These are phyloP conservation scores for Larimichthys polyactis DNA, from an alignment of 2,113 vertebrate genomes.

Conservation along the genomic window DNA sequence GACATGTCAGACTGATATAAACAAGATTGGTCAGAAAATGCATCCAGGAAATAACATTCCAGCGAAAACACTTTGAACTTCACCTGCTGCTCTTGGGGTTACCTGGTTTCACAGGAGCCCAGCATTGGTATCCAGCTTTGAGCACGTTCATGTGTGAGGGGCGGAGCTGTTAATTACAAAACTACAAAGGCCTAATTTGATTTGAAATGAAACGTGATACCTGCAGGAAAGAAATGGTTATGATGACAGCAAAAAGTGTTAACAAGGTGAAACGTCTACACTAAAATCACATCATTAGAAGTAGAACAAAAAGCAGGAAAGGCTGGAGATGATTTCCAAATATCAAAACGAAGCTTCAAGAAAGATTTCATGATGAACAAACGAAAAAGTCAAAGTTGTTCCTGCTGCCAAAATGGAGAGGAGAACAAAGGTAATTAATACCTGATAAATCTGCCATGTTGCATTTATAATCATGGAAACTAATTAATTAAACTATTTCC, in stretches of 20 bases:
- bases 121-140: too few relatives aligned
- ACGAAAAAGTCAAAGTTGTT: background rate
- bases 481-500: constrained; percentile 7
- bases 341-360: background rate
- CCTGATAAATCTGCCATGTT: background rate
- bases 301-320: background rate
- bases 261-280: background rate
- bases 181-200: background rate
- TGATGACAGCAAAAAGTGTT: background rate
- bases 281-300: background rate
- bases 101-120: background rate
- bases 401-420: too few relatives aligned
- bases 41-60: too few relatives aligned
- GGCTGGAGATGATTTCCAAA: too few relatives aligned
- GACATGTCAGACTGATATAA: too few relatives aligned
- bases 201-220: background rate
- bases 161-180: background rate
- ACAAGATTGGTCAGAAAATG: background rate
- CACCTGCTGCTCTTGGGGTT: too few relatives aligned
- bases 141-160: background rate
- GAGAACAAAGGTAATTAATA: too few relatives aligned
- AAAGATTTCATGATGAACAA: too few relatives aligned
- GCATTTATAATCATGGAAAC: background rate
- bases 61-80: too few relatives aligned
- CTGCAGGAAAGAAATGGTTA: background rate